Percentiles rank a stretch among this genome's conserved stretches.
Conservation (phyloP, 2,888 invertebrate species). For the Osedax frankpressi region DNA sequence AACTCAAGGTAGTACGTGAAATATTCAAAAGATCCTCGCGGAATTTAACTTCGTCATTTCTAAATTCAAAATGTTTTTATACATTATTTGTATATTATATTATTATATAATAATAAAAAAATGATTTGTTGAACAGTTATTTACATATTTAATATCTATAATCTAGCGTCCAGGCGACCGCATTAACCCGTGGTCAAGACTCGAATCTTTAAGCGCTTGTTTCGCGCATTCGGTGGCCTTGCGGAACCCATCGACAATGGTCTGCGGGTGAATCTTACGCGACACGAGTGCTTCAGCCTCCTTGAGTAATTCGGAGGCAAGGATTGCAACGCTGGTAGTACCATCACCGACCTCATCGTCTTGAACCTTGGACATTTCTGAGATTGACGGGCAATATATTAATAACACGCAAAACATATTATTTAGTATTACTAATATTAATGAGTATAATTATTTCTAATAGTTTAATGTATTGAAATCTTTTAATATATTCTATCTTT, state of each 20-base stretch:
- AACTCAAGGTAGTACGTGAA: constrained; percentile 89
- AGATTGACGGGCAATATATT: no score
- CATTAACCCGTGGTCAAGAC: constrained; percentile 63
- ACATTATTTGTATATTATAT: not conserved
- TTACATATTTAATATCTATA: no score
- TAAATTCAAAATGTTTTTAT: constrained; percentile 26
- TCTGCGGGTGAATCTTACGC: constrained; percentile 93
- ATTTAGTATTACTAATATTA: no score
- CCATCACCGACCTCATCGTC: constrained; percentile 99
- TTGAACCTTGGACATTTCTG: constrained; percentile 90
- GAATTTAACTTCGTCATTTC: constrained; percentile 63
- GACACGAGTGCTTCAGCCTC: constrained; percentile 87
- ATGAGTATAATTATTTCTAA: no score
- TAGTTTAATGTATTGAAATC: no score
- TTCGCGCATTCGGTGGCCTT: constrained; percentile 71
- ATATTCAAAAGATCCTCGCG: constrained; percentile 83
- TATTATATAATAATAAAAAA: no score
- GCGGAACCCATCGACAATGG: constrained; percentile 88
- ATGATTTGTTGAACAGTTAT: no score
- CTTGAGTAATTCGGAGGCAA: constrained; percentile 78
- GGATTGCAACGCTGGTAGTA: constrained; percentile 96
- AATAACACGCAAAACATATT: no score
- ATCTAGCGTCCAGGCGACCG: no score
- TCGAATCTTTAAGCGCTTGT: constrained; percentile 63
- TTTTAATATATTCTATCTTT: no score